Evolutionary conservation across 2,888 invertebrate genomes (phyloP).

Genomic region (Odontothrips loti): DNA sequence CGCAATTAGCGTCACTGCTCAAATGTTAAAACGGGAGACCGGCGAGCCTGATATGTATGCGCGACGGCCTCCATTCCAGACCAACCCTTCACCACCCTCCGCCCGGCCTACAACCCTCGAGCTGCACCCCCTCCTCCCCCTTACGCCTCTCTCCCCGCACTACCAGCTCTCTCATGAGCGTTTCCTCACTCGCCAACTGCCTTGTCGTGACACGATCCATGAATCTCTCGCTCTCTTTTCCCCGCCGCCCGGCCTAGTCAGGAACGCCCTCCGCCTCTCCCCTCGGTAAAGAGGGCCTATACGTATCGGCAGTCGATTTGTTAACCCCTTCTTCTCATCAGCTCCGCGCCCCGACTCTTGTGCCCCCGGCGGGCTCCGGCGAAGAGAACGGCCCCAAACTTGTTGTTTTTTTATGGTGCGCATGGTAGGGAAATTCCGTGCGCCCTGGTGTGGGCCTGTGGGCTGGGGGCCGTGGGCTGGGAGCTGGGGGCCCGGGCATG

Average conservation of each 20-base stretch:
- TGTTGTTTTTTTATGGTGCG: too few relatives aligned
- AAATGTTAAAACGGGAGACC: background rate
- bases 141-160: background rate
- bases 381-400: too few relatives aligned
- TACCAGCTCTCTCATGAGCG: background rate
- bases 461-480: too few relatives aligned
- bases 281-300: too few relatives aligned
- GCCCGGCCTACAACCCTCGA: background rate
- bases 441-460: too few relatives aligned
- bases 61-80: background rate
- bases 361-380: too few relatives aligned
- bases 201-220: too few relatives aligned
- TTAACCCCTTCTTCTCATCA: background rate
- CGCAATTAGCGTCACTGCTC: background rate
- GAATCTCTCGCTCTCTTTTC: background rate
- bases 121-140: background rate
- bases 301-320: constrained; percentile 1
- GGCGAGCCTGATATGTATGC: background rate
- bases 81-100: background rate
- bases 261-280: too few relatives aligned
- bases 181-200: too few relatives aligned
- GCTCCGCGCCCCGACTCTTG: background rate
- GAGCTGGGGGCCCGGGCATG: too few relatives aligned
- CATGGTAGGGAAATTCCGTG: too few relatives aligned
- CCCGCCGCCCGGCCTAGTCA: background rate